These are phyloP conservation scores for Linnaemya tessellans DNA, from an alignment of 2,888 invertebrate species.

Conservation along the genomic window DNA sequence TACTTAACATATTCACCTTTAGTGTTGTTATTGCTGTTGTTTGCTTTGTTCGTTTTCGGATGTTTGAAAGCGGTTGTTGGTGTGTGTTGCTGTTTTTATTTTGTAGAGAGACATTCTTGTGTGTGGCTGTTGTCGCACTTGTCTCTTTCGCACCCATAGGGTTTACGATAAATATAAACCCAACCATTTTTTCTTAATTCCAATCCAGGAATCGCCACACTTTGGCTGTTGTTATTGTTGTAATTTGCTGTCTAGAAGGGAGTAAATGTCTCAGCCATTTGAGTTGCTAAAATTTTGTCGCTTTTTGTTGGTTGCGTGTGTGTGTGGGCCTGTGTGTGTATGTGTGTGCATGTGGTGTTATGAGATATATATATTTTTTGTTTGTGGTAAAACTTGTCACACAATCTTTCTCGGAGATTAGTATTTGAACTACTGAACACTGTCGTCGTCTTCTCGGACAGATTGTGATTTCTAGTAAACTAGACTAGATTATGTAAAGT, in stretches of 20 bases:
- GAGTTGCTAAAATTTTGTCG: conserved; percentile 65
- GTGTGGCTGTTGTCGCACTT: conserved; percentile 65
- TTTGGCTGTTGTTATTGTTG: conserved; percentile 47
- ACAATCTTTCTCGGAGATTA: conserved; percentile 71
- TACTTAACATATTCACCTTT: conserved; percentile 39
- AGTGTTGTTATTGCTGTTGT: conserved; percentile 9
- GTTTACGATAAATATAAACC: conserved; percentile 31
- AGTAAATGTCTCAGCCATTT: conserved; percentile 67
- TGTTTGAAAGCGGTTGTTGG: conserved; percentile 15
- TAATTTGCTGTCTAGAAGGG: conserved; percentile 52
- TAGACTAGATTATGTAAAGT: conserved; percentile 39
- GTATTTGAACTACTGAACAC: conserved; percentile 64
- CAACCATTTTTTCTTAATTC: conserved; percentile 59
- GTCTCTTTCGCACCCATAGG: conserved; percentile 67
- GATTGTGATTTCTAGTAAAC: conserved; percentile 52
- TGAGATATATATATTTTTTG: conserved; percentile 30
- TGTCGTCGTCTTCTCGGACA: conserved; percentile 52
- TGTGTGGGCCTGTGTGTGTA: conserved; percentile 47
- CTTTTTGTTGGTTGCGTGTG: conserved; percentile 47
- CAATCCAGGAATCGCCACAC: conserved; percentile 39
- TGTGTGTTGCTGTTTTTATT: conserved; percentile 13
- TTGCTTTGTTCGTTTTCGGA: conserved; percentile 44
- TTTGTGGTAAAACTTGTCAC: conserved; percentile 77
- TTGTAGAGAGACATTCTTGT: conserved; percentile 51
- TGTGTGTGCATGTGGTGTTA: no score